Conservation (phyloP, 2,888 invertebrate species). For the Drosophila anomelani region DNA sequence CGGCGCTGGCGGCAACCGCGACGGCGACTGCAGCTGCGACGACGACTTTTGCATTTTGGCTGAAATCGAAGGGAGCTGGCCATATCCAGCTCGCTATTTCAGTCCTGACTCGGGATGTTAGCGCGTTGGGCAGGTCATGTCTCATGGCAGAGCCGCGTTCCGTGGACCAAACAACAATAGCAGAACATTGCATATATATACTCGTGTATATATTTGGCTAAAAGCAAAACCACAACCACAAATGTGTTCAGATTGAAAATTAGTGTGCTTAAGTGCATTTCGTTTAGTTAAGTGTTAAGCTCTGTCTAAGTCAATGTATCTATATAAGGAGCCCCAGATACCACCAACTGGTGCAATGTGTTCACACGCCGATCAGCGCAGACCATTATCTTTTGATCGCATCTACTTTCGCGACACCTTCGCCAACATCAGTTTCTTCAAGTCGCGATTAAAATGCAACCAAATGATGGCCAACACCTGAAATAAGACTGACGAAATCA, state of each 20-base stretch:
- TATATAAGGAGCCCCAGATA: conserved; percentile 39
- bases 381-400: conserved; percentile 74
- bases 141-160: conserved; percentile 74
- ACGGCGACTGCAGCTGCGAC: conserved; percentile 38
- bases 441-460: conserved; percentile 83
- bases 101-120: conserved; percentile 85
- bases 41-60: conserved; percentile 33
- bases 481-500: conserved; percentile 62
- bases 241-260: conserved; percentile 60
- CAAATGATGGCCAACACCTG: conserved; percentile 68
- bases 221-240: conserved; percentile 54
- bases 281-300: conserved; percentile 41
- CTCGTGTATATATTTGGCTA: conserved; percentile 26
- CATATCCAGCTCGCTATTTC: conserved; percentile 54
- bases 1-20: conserved; percentile 21
- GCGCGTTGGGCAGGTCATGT: conserved; percentile 85
- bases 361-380: conserved; percentile 74
- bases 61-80: conserved; percentile 63
- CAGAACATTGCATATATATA: conserved; percentile 33
- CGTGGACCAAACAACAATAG: conserved; percentile 60
- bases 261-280: conserved; percentile 37
- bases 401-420: conserved; percentile 83
- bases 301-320: conserved; percentile 40
- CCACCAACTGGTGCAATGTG: conserved; percentile 72
- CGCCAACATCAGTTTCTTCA: conserved; percentile 83